phyloP scores from a whole-genome alignment of 2,888 invertebrate species.

The Papilio gigon region DNA sequence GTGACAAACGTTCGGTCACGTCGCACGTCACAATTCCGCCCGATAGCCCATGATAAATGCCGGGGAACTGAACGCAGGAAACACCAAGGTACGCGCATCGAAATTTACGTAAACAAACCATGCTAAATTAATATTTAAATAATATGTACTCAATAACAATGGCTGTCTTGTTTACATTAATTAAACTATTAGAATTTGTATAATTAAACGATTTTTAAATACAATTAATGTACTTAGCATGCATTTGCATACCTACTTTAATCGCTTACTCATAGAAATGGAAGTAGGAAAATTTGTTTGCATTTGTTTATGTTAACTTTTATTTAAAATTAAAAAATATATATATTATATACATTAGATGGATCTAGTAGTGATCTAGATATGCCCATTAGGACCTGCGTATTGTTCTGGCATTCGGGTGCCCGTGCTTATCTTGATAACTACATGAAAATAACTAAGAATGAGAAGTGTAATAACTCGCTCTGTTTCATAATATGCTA shows the following conservation, averaged over 20 bases:
- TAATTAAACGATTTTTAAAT: background rate
- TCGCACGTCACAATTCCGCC: constrained; percentile 33
- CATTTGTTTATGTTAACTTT: background rate
- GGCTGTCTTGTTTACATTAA: background rate
- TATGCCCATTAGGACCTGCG: too few relatives aligned
- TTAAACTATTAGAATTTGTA: background rate
- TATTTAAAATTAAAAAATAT: background rate
- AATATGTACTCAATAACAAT: background rate
- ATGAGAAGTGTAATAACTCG: too few relatives aligned
- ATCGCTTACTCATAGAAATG: background rate
- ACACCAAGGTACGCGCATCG: background rate
- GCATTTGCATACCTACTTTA: background rate
- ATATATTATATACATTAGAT: too few relatives aligned
- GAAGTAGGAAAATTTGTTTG: background rate
- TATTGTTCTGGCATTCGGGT: too few relatives aligned
- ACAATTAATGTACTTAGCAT: background rate
- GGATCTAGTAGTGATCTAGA: too few relatives aligned
- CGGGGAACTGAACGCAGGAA: constrained; percentile 21
- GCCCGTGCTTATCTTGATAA: too few relatives aligned
- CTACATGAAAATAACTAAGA: too few relatives aligned
- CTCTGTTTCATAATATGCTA: too few relatives aligned
- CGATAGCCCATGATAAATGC: constrained; percentile 44
- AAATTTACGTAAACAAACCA: background rate
- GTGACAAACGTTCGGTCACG: constrained; percentile 7
- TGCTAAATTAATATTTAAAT: background rate